Base-by-base conservation (phyloP, 1,140 invertebrate genomes). In the Oryctes rhinoceros region DNA sequence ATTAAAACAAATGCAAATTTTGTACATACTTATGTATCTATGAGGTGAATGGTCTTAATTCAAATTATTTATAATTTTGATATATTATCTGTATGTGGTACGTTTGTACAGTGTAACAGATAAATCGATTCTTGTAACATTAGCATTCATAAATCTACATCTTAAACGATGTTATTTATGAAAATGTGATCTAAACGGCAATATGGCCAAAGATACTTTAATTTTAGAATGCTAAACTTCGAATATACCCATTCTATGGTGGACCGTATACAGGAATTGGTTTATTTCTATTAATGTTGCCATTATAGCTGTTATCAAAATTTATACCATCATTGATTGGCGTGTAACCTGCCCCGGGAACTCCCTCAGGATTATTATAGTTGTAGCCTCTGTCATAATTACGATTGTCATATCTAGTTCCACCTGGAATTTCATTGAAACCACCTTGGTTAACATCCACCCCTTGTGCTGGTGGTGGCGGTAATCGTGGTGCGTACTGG, bases 371-470 rank as follows among this genome's bases (percentile, higher is more conserved):
- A 78, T 78, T 78, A 30, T 81, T 78, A 24, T 75, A 78, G 59
- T 83, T 83, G 39, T 84, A 82, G 11, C 76, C 81, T 20, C 53
- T 71, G 47, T 76, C 47, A 20, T 78, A 78, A 20, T 78, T 78
- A 44, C 47, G 77, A 53, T 59, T 59, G 24, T 78, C 77, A 39
- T 71, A 79, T 18, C 59, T 39, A 62, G 44, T 79, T 18, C 24
- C 49, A 44, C 24, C 24, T 20, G 37, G 62, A 47, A 30, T 10
- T 44, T 80, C 80, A 62, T 80, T 81, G 30, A 74, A 78, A 39
- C 30, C 39, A 44, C 76, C 78, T 49, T 78, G 75, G 20, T 7
- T 47, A 67, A 24, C 78, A 62, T 44, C 24, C n/a, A 35, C 6
- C 15, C 18, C 53, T 18, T 44, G 39, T 44, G 9, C 39, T 44